phyloP scores from a whole-genome alignment of 2,113 vertebrate species.

The Grammomys dolichurus region DNA sequence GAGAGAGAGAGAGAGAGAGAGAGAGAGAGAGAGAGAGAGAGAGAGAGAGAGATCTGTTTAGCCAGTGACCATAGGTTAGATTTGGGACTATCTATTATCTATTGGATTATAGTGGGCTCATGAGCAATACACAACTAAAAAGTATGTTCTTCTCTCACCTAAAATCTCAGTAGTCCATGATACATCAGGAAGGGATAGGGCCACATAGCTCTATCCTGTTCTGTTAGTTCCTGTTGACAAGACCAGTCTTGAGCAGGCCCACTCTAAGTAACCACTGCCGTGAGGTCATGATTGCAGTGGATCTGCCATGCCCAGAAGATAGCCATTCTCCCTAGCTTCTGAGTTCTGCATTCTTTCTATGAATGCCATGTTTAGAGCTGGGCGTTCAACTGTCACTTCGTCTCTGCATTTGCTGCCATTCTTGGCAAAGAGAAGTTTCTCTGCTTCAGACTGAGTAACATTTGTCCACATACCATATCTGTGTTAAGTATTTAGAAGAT shows the following conservation, averaged over 20 bases:
- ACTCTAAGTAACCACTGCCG: not conserved
- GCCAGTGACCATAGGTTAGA: not conserved
- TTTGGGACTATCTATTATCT: not conserved
- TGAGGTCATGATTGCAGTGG: not conserved
- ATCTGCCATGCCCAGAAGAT: not conserved
- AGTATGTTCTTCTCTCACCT: not conserved
- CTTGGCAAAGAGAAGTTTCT: not conserved
- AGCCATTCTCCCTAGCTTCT: not conserved
- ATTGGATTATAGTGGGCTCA: not conserved
- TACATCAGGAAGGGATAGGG: too few relatives aligned
- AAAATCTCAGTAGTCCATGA: not conserved
- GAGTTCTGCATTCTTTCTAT: not conserved
- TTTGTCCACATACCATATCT: not conserved
- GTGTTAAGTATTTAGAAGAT: not conserved
- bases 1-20: not conserved
- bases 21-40: too few relatives aligned
- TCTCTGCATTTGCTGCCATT: not conserved
- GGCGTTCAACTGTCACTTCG: not conserved
- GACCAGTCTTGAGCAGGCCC: not conserved
- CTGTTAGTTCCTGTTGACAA: not conserved
- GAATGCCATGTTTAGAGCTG: not conserved
- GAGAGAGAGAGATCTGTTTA: not conserved
- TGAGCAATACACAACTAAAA: not conserved
- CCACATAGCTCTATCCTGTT: not conserved
- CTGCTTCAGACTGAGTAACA: not conserved